Evolutionary conservation across 2,113 vertebrate genomes (phyloP), one percentile per base, ranked within the genome.

Genomic region (Macquaria australasica): DNA sequence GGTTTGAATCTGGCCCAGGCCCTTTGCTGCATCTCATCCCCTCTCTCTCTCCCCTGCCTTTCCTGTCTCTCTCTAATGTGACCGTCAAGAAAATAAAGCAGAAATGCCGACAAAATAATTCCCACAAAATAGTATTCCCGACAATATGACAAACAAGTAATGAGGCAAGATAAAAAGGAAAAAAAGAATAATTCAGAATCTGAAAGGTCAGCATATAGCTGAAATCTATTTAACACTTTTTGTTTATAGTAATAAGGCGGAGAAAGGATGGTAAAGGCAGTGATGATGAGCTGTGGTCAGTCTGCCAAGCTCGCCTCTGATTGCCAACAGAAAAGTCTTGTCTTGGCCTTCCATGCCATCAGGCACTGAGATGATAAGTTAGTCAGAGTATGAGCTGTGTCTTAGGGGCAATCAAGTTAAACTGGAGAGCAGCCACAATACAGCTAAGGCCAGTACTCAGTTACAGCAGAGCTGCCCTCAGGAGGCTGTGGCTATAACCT

Each of bases 371-470:
- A 60, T 53, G 25, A 59, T 78, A 5, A 37, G 16, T 75, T 15
- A 50, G 50, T 12, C 55, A 18, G 39, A 20, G 51, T 69, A n/a
- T 59, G 28, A 66, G 28, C 48, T 59, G 63, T 68, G 77, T 70
- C 41, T 70, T 34, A 37, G n/a, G 64, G 75, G 50, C 48, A 64
- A 60, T 64, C 48, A 41, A 9, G 48, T 66, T 53, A 28, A 62
- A 48, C 25, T 48, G 56, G 55, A 45, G 25, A 15, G 55, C 55
- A 59, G 39, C 59, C 6, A 25, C 48, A 64, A 53, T 21, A 20
- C 51, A 45, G 16, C 51, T 43, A 6, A 48, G n/a, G 37, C 37
- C 51, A 56, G 63, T 5, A 31, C 37, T 28, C 34, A 10, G 21
- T 31, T n/a, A 45, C 63, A 56, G 4, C 63, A 58, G 48, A 18